Evolutionary conservation across 2,888 invertebrate genomes (phyloP).

Genomic region (Athetis lepigone): DNA sequence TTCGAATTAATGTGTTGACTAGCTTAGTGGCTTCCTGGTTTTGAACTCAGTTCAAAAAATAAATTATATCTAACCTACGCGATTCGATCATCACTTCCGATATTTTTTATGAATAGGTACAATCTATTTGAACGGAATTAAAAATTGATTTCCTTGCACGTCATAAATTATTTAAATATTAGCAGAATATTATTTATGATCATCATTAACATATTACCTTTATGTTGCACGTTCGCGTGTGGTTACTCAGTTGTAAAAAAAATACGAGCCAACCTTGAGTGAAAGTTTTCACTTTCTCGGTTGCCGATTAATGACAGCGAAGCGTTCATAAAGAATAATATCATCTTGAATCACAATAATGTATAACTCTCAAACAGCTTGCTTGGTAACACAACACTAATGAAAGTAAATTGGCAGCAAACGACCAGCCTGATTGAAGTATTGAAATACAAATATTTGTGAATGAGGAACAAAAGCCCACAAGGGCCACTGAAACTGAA

Average conservation of each 20-base stretch:
- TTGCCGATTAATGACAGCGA: conserved; percentile 7
- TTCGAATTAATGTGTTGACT: not conserved
- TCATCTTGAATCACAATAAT: conserved; percentile 1
- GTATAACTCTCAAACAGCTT: not conserved
- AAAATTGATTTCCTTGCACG: conserved; percentile 25
- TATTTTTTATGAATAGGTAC: conserved; percentile 8
- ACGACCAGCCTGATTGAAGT: conserved; percentile 30
- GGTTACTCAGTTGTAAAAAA: conserved; percentile 3
- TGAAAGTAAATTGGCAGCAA: conserved; percentile 30
- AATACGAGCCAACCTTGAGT: conserved; percentile 22
- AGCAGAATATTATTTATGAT: not conserved
- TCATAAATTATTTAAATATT: conserved; percentile 8
- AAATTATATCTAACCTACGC: too few species aligned
- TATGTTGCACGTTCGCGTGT: conserved; percentile 1
- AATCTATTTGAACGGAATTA: conserved; percentile 11
- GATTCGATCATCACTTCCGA: conserved; percentile 36
- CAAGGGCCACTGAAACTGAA: not conserved
- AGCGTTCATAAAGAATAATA: not conserved
- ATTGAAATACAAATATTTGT: conserved; percentile 10
- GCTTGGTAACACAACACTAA: conserved; percentile 23
- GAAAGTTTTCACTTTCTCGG: conserved; percentile 39
- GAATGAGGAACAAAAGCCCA: not conserved
- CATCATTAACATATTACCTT: too few species aligned
- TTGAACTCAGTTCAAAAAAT: conserved; percentile 48
- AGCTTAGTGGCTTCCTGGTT: conserved; percentile 51